These are phyloP conservation scores for Nothura maculosa DNA, from an alignment of 2,797 vertebrate genomes.

Conservation along the genomic window DNA sequence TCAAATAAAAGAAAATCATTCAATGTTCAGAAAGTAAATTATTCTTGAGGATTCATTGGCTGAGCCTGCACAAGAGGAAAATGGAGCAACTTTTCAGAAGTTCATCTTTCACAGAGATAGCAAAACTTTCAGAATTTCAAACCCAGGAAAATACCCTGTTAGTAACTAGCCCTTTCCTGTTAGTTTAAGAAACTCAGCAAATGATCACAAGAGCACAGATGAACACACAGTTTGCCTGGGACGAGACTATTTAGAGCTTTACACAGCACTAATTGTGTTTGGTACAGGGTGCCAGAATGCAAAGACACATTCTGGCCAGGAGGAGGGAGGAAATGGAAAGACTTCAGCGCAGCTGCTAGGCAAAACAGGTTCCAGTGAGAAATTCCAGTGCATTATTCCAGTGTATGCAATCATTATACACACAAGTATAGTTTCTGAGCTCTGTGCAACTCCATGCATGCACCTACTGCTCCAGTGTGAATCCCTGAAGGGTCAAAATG, in stretches of 20 bases:
- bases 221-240: background rate
- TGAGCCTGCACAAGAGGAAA: background rate
- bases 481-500: background rate
- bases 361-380: background rate
- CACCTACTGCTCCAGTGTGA: background rate
- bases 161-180: background rate
- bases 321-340: background rate
- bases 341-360: background rate
- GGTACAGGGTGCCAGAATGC: background rate
- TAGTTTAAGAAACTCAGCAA: background rate
- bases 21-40: background rate
- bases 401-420: background rate
- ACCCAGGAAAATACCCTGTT: background rate
- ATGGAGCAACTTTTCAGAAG: background rate
- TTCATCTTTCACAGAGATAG: no score
- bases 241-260: background rate
- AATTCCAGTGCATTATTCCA: background rate
- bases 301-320: fast-evolving
- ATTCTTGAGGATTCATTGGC: background rate
- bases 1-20: background rate
- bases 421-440: background rate
- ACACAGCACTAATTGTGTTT: background rate
- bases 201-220: background rate
- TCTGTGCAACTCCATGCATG: fast-evolving
- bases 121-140: background rate